These are phyloP conservation scores for Tenebrosternarchus preto DNA, from an alignment of 2,113 vertebrate genomes.

Conservation along the genomic window DNA sequence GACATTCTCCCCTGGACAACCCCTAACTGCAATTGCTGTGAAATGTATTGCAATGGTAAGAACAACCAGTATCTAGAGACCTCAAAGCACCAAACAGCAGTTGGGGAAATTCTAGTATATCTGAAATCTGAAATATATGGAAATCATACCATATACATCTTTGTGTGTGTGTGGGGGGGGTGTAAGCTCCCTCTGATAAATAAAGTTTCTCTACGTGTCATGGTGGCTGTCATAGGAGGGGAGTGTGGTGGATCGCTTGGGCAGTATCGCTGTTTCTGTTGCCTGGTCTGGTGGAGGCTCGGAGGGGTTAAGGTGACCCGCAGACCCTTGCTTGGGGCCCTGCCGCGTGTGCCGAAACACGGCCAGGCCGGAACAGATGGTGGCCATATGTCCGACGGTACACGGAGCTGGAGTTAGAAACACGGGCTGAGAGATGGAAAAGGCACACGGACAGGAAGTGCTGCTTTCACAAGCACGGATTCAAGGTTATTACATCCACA, in stretches of 20 bases:
- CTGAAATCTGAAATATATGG: background rate
- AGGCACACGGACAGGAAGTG: slow-evolving; percentile 44
- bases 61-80: background rate
- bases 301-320: slow-evolving; percentile 56
- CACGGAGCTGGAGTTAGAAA: slow-evolving; percentile 52
- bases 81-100: background rate
- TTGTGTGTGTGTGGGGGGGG: background rate
- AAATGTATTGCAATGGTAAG: slow-evolving; percentile 27
- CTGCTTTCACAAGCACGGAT: slow-evolving; percentile 44
- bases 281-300: slow-evolving; percentile 1
- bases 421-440: slow-evolving; percentile 31
- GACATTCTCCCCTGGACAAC: background rate
- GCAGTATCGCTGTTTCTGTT: slow-evolving; percentile 14
- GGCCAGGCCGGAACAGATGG: slow-evolving; percentile 67
- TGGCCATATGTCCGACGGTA: slow-evolving; percentile 65
- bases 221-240: background rate
- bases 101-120: background rate
- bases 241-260: background rate
- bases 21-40: background rate
- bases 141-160: background rate
- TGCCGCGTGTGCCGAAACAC: slow-evolving; percentile 54
- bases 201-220: background rate
- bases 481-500: background rate
- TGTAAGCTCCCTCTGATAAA: background rate
- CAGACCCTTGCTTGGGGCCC: slow-evolving; percentile 50